These are phyloP conservation scores for Gymnothorax javanicus DNA, from an alignment of 2,797 vertebrate species.

Conservation along the genomic window DNA sequence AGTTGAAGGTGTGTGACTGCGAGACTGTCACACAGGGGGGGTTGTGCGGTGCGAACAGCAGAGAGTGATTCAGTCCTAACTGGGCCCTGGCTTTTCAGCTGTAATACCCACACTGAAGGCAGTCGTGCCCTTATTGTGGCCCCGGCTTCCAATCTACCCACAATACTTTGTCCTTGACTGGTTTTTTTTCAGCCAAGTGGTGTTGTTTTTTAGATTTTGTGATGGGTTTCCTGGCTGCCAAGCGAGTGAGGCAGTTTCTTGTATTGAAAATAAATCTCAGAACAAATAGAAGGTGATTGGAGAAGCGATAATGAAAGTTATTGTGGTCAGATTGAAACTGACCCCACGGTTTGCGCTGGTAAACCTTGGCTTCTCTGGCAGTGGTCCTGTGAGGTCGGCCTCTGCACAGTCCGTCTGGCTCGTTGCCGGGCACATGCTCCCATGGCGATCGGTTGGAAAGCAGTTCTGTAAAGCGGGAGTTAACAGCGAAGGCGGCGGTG, in stretches of 20 bases:
- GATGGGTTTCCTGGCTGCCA: neutral
- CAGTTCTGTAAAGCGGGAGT: neutral
- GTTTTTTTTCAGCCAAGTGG: neutral
- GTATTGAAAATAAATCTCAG: neutral
- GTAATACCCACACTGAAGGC: neutral
- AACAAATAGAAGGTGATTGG: neutral
- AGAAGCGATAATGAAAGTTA: neutral
- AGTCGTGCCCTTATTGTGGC: neutral
- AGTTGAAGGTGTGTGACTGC: neutral
- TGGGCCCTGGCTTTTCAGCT: neutral
- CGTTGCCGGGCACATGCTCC: too few species aligned
- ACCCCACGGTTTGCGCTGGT: neutral
- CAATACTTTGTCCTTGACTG: neutral
- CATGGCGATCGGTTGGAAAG: too few species aligned
- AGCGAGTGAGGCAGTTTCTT: neutral
- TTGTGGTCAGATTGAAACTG: neutral
- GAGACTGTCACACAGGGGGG: neutral
- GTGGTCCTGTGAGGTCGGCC: too few species aligned
- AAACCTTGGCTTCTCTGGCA: neutral
- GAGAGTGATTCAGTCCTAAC: neutral
- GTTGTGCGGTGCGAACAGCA: neutral
- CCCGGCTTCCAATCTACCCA: neutral
- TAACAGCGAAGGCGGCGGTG: neutral
- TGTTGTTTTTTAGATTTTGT: neutral
- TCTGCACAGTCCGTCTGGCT: too few species aligned